Conservation (phyloP, 2,113 vertebrate species). For the Herpailurus yagouaroundi region DNA sequence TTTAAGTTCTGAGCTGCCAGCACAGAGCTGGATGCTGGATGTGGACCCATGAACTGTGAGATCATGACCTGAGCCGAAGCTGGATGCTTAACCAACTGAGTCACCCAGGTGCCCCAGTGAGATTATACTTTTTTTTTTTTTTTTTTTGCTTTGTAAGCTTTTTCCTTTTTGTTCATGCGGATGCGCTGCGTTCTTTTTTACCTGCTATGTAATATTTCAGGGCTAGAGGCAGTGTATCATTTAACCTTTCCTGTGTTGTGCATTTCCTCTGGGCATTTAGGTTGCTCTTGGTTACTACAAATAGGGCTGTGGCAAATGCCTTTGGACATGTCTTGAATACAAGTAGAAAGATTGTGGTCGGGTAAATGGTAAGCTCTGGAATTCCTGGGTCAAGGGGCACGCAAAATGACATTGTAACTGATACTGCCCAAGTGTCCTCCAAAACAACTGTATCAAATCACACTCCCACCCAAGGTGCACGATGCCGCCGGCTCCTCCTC, state of each 20-base stretch:
- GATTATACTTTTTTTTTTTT: neutral
- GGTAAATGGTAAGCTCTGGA: neutral
- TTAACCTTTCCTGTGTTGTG: neutral
- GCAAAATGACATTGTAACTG: fast-evolving
- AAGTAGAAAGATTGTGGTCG: neutral
- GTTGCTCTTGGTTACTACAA: neutral
- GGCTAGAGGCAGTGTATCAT: neutral
- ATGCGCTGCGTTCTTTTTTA: neutral
- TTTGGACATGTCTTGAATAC: neutral
- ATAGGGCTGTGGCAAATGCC: neutral
- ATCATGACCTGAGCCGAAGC: too few relatives aligned
- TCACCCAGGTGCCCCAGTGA: neutral
- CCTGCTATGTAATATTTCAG: neutral
- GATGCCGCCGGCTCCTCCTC: neutral
- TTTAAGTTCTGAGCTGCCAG: too few relatives aligned
- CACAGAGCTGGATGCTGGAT: too few relatives aligned
- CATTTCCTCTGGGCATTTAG: neutral
- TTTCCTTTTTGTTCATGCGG: neutral
- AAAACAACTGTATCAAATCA: neutral
- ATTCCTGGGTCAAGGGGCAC: neutral
- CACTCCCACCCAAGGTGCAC: neutral
- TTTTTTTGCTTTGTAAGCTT: neutral
- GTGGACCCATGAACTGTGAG: too few relatives aligned
- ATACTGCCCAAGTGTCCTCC: neutral
- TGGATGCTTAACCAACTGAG: too few relatives aligned